Conservation (phyloP, 2,797 vertebrate genomes). For the Ispidina lecontei region DNA sequence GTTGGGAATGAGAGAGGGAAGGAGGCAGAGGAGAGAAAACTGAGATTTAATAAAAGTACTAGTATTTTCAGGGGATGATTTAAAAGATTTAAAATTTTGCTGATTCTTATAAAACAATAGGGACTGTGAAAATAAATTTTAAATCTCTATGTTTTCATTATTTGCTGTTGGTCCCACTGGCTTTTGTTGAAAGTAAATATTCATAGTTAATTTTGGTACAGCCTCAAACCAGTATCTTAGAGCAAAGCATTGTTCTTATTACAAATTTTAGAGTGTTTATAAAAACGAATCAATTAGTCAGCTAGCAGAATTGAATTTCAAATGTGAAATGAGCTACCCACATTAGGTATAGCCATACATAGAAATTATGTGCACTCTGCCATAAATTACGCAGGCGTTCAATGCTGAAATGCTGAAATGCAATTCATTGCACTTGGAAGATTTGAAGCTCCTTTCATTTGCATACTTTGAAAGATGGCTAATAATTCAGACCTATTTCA, state of each 20-base stretch:
- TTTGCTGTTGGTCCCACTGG: not conserved
- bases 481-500: not conserved
- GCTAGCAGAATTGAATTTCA: slow-evolving; percentile 36
- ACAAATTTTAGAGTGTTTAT: slow-evolving; percentile 27
- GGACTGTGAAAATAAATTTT: not conserved
- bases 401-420: not conserved
- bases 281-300: slow-evolving; percentile 46
- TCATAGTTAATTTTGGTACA: slow-evolving; percentile 7
- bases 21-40: not conserved
- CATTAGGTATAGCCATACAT: not conserved
- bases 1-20: not conserved
- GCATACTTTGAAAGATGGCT: slow-evolving; percentile 4
- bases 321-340: slow-evolving; percentile 3
- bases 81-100: not conserved
- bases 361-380: slow-evolving; percentile 8
- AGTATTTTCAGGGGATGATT: not conserved
- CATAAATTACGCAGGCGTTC: not conserved
- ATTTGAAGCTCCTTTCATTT: slow-evolving; percentile 19
- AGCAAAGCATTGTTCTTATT: slow-evolving; percentile 24
- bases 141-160: not conserved
- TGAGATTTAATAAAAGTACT: not conserved
- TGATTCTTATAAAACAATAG: not conserved
- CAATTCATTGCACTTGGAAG: not conserved
- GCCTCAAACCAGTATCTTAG: not conserved
- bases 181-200: slow-evolving; percentile 29